Conservation (phyloP, 2,797 vertebrate genomes). For the Brachyrhaphis roseni region DNA sequence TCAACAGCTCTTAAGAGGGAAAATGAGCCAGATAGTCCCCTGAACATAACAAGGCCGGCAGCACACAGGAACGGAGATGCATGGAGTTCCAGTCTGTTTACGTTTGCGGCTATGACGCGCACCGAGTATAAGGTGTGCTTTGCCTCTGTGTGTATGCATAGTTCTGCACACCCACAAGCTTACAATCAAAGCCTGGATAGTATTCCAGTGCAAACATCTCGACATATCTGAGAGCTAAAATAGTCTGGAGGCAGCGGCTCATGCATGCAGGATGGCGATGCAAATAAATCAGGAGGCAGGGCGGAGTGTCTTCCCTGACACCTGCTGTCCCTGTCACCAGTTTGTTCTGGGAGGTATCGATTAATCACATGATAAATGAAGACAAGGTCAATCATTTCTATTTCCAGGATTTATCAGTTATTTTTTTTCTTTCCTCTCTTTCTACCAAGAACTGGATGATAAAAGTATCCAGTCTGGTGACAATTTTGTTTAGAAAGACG, state of each 20-base stretch:
- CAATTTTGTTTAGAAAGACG: no score
- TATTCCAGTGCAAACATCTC: conserved; percentile 38
- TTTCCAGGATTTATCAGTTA: no score
- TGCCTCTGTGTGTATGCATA: conserved; percentile 16
- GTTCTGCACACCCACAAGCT: conserved; percentile 26
- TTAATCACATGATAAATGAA: no score
- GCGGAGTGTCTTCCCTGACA: conserved; percentile 44
- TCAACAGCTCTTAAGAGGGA: conserved; percentile 68
- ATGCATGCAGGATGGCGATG: conserved; percentile 50
- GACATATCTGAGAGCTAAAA: conserved; percentile 56
- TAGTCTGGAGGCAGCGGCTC: conserved; percentile 58
- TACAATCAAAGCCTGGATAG: conserved; percentile 46
- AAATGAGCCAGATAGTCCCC: conserved; percentile 76
- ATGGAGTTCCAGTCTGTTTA: conserved; percentile 32
- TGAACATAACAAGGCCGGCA: conserved; percentile 54
- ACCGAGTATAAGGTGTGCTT: neutral
- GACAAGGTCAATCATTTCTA: no score
- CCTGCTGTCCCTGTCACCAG: conserved; percentile 45
- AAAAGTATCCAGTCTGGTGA: no score
- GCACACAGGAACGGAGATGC: conserved; percentile 45
- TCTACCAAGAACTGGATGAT: no score
- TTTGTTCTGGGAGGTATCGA: conserved; percentile 33
- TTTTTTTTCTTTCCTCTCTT: no score
- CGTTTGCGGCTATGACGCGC: conserved; percentile 28
- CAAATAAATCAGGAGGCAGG: conserved; percentile 59